Evolutionary conservation across 2,797 vertebrate genomes (phyloP), one percentile per base, ranked within the genome.

Genomic region (Pangasius sanitwongsei): DNA sequence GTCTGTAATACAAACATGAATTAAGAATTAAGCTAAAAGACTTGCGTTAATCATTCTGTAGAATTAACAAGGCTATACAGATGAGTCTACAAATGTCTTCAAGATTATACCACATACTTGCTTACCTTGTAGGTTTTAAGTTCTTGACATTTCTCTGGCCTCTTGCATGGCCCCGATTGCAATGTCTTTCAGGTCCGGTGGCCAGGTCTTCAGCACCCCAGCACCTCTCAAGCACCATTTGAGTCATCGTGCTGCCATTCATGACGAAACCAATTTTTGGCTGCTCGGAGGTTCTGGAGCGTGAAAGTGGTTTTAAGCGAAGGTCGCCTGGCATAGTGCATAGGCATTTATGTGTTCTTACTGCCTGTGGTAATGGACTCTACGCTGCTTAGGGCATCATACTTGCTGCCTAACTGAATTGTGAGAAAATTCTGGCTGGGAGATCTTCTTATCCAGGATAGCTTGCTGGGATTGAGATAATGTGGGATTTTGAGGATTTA

Each of bases 221-320:
- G 78, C 0, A 87, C 86, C 80, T 90, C 84, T 80, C 88, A 63
- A 78, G 67, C 81, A 72, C 78, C 77, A 72, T 92, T 59, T 90
- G 94, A 94, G 89, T 93, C 91, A 77, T 90, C 90, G 89, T 86
- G 69, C 87, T 77, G 59, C 82, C 78, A 74, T 87, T 83, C 88
- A 85, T 89, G 91, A 94, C 87, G 34, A 91, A 95, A 93, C 92
- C 93, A 93, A 94, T 95, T 94, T 93, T 87, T 48, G 91, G 81
- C 2, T 61, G 0, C 83, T 87, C 89, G 53, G 87, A 75, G 85
- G 91, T 90, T 87, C 89, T 85, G 85, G 87, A 92, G 92, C 87
- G 83, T 93, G 90, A 93, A 91, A 93, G 92, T 90, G 89, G 88
- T 93, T 91, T 90, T 15, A 55, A 92, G 87, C 88, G 87, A 85